Evolutionary conservation across 2,888 invertebrate species (phyloP).

Genomic region (Harpagoxenus sublaevis): DNA sequence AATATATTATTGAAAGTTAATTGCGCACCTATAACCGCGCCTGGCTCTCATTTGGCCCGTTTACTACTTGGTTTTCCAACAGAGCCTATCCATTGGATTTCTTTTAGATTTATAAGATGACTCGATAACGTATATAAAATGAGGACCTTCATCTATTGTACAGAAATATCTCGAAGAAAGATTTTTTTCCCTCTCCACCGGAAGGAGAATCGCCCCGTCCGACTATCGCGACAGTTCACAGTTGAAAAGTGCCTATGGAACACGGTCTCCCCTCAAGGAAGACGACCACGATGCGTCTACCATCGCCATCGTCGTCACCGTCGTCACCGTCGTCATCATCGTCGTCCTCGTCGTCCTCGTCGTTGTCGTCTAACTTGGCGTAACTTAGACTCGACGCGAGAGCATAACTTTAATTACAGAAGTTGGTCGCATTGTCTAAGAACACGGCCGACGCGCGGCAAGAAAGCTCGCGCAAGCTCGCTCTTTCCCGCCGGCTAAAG

Average conservation of each 20-base stretch:
- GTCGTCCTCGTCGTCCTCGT: constrained; percentile 18
- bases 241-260: constrained; percentile 23
- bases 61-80: too few species aligned
- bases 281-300: constrained; percentile 28
- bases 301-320: constrained; percentile 26
- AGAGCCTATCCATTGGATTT: too few species aligned
- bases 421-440: constrained; percentile 84
- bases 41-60: too few species aligned
- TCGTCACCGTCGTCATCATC: constrained; percentile 52
- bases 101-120: not conserved
- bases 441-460: constrained; percentile 73
- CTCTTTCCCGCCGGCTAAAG: constrained; percentile 79
- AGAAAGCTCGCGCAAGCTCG: constrained; percentile 77
- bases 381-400: constrained; percentile 78
- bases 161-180: not conserved
- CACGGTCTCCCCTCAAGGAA: constrained; percentile 39
- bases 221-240: constrained; percentile 30
- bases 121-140: not conserved
- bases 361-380: constrained; percentile 73
- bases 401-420: constrained; percentile 85
- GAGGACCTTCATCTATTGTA: not conserved
- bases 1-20: too few species aligned
- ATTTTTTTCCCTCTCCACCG: not conserved
- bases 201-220: constrained; percentile 12
- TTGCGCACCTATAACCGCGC: too few species aligned